These are phyloP conservation scores for Henicopernis longicauda DNA, from an alignment of 2,113 vertebrate species.

Conservation along the genomic window DNA sequence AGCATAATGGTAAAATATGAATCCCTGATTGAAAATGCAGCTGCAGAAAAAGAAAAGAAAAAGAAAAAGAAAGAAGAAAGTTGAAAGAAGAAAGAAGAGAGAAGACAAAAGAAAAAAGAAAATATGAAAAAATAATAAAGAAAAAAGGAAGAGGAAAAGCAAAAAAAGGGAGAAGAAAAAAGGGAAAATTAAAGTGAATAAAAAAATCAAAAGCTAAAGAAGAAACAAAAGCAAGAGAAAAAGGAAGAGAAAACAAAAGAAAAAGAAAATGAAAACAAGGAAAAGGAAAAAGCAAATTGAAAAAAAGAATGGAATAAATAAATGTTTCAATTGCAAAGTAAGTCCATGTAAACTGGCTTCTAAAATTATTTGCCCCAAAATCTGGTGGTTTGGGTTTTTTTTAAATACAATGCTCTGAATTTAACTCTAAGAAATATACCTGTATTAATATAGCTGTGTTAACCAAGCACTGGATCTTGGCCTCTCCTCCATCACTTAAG, in stretches of 20 bases:
- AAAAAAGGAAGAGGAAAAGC: too few species aligned
- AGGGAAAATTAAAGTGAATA: neutral
- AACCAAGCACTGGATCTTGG: neutral
- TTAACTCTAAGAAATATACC: neutral
- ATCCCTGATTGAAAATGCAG: neutral
- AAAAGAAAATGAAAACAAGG: neutral
- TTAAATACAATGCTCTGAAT: neutral
- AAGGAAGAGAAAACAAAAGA: neutral
- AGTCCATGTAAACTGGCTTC: neutral
- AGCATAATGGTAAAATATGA: neutral
- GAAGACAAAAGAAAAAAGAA: neutral
- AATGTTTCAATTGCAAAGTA: neutral
- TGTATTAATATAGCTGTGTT: neutral
- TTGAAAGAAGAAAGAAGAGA: neutral
- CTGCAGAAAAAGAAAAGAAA: neutral
- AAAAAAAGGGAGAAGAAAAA: neutral
- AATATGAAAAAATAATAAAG: neutral
- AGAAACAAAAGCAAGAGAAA: neutral
- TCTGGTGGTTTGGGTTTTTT: rapidly evolving
- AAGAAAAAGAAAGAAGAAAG: rapidly evolving
- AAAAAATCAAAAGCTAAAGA: neutral
- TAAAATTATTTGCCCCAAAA: neutral
- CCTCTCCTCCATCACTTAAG: neutral
- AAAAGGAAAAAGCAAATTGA: neutral
- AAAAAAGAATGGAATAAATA: neutral